Evolutionary conservation across 2,797 vertebrate genomes (phyloP).

Genomic region (Momotus momota): DNA sequence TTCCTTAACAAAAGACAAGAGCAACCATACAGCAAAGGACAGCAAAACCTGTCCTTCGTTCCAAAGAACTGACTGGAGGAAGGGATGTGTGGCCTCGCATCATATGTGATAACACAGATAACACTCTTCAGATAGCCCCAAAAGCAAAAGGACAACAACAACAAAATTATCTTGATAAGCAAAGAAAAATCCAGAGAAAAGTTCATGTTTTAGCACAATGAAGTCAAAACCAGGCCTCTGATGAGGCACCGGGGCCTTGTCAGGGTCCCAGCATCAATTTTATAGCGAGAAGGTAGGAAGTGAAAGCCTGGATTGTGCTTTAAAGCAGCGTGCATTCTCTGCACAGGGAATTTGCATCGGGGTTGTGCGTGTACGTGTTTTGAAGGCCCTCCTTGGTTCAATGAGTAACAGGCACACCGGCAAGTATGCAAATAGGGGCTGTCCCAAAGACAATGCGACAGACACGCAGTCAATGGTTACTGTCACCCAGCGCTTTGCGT

Average conservation of each 20-base stretch:
- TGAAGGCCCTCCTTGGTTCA: conserved; percentile 29
- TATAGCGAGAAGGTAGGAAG: background rate
- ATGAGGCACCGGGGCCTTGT: background rate
- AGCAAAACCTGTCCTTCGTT: background rate
- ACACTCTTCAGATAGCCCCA: background rate
- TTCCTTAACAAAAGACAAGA: background rate
- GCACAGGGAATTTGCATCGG: background rate
- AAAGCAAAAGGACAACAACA: background rate
- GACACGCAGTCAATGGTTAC: conserved; percentile 75
- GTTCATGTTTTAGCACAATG: background rate
- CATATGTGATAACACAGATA: background rate
- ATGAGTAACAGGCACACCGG: conserved; percentile 28
- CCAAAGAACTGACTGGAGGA: background rate
- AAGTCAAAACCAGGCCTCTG: background rate
- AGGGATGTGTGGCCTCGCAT: background rate
- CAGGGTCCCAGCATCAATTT: background rate
- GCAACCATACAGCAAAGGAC: background rate
- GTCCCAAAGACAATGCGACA: conserved; percentile 64
- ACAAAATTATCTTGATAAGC: background rate
- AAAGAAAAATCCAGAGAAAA: background rate
- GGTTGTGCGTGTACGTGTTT: background rate
- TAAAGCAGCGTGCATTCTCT: background rate
- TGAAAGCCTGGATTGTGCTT: conserved; percentile 34
- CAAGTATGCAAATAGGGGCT: conserved; percentile 63
- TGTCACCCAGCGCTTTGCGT: conserved; percentile 66